phyloP scores from a whole-genome alignment of 2,888 invertebrate genomes.

The Ligdia adustata region DNA sequence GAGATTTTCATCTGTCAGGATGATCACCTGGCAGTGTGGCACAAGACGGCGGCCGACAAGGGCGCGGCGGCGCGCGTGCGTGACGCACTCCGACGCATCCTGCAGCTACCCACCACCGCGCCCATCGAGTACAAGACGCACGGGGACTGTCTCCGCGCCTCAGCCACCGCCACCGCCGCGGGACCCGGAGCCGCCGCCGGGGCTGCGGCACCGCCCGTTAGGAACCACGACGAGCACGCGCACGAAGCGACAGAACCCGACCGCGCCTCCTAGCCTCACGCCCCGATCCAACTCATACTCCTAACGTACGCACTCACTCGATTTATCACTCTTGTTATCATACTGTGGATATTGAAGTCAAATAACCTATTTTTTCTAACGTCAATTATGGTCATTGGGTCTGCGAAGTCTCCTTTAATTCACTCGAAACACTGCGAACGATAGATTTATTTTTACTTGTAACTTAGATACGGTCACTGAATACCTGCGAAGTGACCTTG shows the following conservation, averaged over 20 bases:
- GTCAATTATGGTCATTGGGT: no score
- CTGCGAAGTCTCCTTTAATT: no score
- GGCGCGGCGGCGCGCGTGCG: slow-evolving; percentile 95
- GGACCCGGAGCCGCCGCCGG: slow-evolving; percentile 23
- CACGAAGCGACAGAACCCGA: neutral
- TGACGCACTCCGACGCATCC: slow-evolving; percentile 96
- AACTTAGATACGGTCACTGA: no score
- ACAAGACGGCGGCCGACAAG: slow-evolving; percentile 96
- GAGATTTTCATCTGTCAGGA: slow-evolving; percentile 90
- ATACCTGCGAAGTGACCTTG: no score
- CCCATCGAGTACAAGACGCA: slow-evolving; percentile 95
- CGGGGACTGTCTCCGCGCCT: slow-evolving; percentile 65
- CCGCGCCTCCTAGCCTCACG: slow-evolving; percentile 25
- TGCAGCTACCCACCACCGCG: slow-evolving; percentile 96
- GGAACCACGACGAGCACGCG: slow-evolving; percentile 2
- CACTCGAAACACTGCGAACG: no score
- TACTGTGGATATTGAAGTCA: no score
- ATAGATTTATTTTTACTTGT: no score
- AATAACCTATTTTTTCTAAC: no score
- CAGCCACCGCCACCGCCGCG: slow-evolving; percentile 46
- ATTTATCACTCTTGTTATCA: no score
- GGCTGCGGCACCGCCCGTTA: no score
- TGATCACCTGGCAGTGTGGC: slow-evolving; percentile 98
- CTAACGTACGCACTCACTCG: slow-evolving; percentile 24
- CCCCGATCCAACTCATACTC: no score